Evolutionary conservation across 2,113 vertebrate species (phyloP).

Genomic region (Otocyon megalotis): DNA sequence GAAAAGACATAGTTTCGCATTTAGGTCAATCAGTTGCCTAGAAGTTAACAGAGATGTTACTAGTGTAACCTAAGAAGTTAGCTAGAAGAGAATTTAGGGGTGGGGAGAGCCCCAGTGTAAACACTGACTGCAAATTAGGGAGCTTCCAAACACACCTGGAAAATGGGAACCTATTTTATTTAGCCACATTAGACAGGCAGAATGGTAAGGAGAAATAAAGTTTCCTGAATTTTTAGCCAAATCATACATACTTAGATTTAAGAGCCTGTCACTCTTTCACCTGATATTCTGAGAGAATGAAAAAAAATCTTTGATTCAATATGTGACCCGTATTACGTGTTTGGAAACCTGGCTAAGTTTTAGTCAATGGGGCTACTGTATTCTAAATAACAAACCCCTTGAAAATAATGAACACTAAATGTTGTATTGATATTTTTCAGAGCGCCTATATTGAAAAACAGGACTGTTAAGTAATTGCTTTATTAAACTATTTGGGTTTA

Average conservation of each 20-base stretch:
- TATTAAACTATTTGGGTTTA: constrained; percentile 83
- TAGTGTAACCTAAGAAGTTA: constrained; percentile 55
- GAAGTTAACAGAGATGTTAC: constrained; percentile 41
- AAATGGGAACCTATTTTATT: background rate
- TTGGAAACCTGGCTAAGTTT: constrained; percentile 44
- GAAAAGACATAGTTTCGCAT: constrained; percentile 37
- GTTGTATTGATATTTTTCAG: constrained; percentile 55
- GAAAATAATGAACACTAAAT: constrained; percentile 53
- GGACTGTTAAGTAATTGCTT: constrained; percentile 81
- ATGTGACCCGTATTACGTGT: background rate
- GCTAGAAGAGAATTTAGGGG: background rate
- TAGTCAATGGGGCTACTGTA: background rate
- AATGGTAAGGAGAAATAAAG: constrained; percentile 18
- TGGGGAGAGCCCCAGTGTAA: background rate
- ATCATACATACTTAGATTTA: background rate
- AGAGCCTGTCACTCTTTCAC: background rate
- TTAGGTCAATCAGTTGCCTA: constrained; percentile 56
- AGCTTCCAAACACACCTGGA: background rate
- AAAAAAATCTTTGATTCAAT: background rate
- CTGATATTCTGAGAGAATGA: constrained; percentile 21
- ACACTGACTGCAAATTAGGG: background rate
- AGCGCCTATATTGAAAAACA: constrained; percentile 75
- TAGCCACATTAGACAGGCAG: background rate
- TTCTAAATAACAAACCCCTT: constrained; percentile 55
- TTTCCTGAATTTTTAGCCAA: background rate